A percentile compares a stretch with the other conserved stretches of the same genome.
Evolutionary conservation across 2,888 invertebrate species (phyloP).

Genomic region (Aleiodes alternator): DNA sequence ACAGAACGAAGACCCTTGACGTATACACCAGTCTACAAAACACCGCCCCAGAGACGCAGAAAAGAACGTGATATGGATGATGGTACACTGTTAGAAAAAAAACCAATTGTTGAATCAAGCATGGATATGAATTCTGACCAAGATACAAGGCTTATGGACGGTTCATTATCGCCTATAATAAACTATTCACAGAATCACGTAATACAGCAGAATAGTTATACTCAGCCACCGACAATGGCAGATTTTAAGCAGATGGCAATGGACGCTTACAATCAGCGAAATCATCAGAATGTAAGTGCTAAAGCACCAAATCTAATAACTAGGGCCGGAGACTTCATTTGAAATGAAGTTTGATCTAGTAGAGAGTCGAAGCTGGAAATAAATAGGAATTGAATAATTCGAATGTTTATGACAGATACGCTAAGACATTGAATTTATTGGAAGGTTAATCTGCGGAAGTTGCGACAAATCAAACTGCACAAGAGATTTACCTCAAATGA

Average conservation of each 20-base stretch:
- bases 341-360: too few relatives aligned
- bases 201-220: constrained; percentile 61
- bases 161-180: constrained; percentile 61
- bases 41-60: constrained; percentile 69
- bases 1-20: constrained; percentile 72
- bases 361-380: too few relatives aligned
- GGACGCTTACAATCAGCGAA: constrained; percentile 72
- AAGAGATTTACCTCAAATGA: too few relatives aligned
- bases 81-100: constrained; percentile 66
- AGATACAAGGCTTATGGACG: constrained; percentile 60
- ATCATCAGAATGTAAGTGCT: constrained; percentile 69
- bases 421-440: too few relatives aligned
- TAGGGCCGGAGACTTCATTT: too few relatives aligned
- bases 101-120: constrained; percentile 66
- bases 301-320: background rate
- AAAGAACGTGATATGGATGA: constrained; percentile 65
- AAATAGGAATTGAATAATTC: too few relatives aligned
- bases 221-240: constrained; percentile 69
- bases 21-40: constrained; percentile 71
- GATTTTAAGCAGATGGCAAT: constrained; percentile 73
- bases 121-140: constrained; percentile 66
- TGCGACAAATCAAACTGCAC: too few relatives aligned
- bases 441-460: too few relatives aligned
- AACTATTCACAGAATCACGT: constrained; percentile 63
- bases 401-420: too few relatives aligned